Conservation (phyloP, 2,888 invertebrate genomes). For the Adelognathus sp. region DNA sequence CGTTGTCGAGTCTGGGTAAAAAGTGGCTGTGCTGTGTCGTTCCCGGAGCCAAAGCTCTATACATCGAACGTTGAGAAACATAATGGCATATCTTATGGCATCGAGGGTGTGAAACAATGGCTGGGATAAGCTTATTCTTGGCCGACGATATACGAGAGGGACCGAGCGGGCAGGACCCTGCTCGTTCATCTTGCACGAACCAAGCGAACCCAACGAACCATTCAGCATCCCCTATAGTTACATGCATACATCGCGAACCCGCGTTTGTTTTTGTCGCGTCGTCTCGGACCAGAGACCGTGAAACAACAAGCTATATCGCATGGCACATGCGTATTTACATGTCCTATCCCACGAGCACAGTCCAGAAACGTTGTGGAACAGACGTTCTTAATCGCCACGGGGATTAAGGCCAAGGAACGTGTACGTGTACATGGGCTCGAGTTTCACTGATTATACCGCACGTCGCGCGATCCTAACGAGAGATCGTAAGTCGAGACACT, state of each 20-base stretch:
- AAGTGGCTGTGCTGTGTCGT: constrained; percentile 35
- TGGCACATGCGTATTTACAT: too few relatives aligned
- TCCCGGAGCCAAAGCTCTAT: background rate
- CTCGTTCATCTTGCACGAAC: constrained; percentile 17
- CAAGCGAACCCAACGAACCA: background rate
- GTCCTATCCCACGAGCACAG: background rate
- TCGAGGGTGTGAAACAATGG: too few relatives aligned
- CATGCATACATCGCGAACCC: constrained; percentile 2
- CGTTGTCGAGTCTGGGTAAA: constrained; percentile 12
- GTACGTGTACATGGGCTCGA: constrained; percentile 18
- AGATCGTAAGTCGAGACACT: background rate
- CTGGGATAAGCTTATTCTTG: too few relatives aligned
- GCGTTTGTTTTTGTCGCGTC: background rate
- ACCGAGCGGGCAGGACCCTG: constrained; percentile 8
- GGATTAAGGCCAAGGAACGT: constrained; percentile 50
- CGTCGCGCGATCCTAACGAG: constrained; percentile 29
- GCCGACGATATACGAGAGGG: background rate
- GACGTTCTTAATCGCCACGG: constrained; percentile 54
- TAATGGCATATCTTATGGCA: too few relatives aligned
- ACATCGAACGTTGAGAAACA: background rate
- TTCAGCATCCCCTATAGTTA: constrained; percentile 1
- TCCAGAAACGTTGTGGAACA: constrained; percentile 1
- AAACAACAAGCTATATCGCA: background rate
- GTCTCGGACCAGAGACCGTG: background rate
- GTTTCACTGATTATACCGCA: constrained; percentile 47